Conservation (phyloP, 2,113 vertebrate genomes). For the Microcebus griseorufus region DNA sequence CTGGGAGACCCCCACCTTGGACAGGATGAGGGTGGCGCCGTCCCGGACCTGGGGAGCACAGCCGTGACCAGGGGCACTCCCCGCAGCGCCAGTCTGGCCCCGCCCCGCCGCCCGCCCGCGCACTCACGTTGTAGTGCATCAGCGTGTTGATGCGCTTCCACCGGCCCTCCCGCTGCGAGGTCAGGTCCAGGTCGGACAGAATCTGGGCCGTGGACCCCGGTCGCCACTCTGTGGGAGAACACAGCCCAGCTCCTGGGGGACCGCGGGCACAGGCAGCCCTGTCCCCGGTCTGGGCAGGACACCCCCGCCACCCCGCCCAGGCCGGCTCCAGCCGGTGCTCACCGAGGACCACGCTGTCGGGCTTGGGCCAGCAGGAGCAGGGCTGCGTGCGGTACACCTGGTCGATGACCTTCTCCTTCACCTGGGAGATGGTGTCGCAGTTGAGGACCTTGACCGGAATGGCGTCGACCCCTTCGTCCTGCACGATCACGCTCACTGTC, state of each 20-base stretch:
- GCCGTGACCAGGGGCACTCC: accelerated
- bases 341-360: conserved; percentile 95
- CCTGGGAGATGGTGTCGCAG: conserved; percentile 97
- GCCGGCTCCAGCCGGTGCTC: conserved; percentile 40
- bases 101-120: conserved; percentile 12
- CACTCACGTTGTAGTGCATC: conserved; percentile 98
- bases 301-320: not conserved
- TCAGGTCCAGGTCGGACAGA: conserved; percentile 97
- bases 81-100: accelerated
- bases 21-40: conserved; percentile 94
- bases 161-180: conserved; percentile 96
- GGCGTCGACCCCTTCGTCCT: conserved; percentile 92
- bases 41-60: conserved; percentile 91
- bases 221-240: conserved; percentile 92
- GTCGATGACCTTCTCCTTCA: conserved; percentile 98
- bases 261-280: accelerated
- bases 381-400: conserved; percentile 96
- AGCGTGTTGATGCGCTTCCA: conserved; percentile 97
- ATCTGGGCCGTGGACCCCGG: conserved; percentile 98
- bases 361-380: conserved; percentile 94
- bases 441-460: conserved; percentile 95
- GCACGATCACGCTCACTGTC: conserved; percentile 95
- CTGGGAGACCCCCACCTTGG: conserved; percentile 91
- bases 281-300: too few species aligned
- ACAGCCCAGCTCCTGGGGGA: not conserved